phyloP scores from a whole-genome alignment of 2,113 vertebrate genomes.

The Nematolebias whitei region DNA sequence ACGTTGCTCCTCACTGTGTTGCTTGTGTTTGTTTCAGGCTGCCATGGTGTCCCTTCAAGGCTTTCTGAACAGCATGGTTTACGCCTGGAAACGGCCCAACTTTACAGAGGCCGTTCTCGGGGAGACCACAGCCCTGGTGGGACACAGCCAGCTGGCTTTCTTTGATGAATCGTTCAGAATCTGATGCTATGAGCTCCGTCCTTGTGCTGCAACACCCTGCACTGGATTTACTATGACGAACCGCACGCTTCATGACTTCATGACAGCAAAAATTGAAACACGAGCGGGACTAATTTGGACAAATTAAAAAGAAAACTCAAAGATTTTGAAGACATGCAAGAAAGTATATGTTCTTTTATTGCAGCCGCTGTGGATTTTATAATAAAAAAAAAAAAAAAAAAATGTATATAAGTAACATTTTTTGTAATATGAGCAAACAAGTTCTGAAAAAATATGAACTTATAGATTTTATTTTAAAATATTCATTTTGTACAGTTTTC shows the following conservation, averaged over 20 bases:
- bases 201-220: not conserved
- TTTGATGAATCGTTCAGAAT: slow-evolving; percentile 77
- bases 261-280: slow-evolving; percentile 3
- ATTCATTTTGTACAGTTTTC: slow-evolving; percentile 12
- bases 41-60: slow-evolving; percentile 81
- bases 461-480: too few species aligned
- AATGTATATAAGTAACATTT: not conserved
- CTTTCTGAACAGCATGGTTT: slow-evolving; percentile 82
- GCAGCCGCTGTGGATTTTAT: not conserved
- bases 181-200: not conserved
- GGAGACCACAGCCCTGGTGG: slow-evolving; percentile 48
- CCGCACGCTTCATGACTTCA: not conserved
- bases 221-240: not conserved
- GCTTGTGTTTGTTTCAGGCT: slow-evolving; percentile 62
- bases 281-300: not conserved
- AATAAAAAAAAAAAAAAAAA: not conserved
- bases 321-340: not conserved
- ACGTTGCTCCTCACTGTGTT: not conserved
- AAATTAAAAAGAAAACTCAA: not conserved
- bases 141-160: slow-evolving; percentile 52
- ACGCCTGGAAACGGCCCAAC: slow-evolving; percentile 81
- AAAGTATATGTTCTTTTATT: not conserved
- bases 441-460: not conserved
- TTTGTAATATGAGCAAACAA: not conserved
- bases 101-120: slow-evolving; percentile 76